Base-by-base conservation (phyloP, 2,888 invertebrate species). In the Melanchra persicariae region DNA sequence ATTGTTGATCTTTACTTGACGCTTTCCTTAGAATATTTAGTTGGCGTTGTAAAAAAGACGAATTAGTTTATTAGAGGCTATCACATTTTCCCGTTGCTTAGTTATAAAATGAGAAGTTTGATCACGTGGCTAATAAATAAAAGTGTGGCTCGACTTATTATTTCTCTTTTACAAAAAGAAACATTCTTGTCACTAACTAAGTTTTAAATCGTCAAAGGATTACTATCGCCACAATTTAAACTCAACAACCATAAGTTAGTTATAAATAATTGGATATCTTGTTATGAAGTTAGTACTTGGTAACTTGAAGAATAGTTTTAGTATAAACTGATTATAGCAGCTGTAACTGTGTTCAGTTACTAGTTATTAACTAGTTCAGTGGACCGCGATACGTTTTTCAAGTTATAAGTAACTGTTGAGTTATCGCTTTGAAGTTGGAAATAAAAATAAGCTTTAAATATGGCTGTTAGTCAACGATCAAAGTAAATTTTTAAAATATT, bases 261-360 rank as follows among this genome's bases (percentile, higher is more conserved):
- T 73, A 66, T 61, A 73, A 77, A 67, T 80, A 80, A 81, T 81
- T 80, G 78, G 82, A 68, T 73, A 70, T 49, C 82, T 77, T 70
- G 70, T 77, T 74, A 63, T 15, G 24, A 75, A 75, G 78, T 75
- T 75, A 49, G 22, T 34, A 43, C 58, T 75, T 2, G 15, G 30
- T 37, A 59, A 63, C 72, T 78, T 45, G 58, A 63, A 77, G 75
- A 75, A 75, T 71, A 63, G 78, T 63, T 70, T 40, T 34, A 77
- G 26, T 65, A 47, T 57, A 57, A 62, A 66, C 57, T 58, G 49
- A 79, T 79, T 73, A 66, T 54, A 62, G 22, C 47, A 40, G 40
- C 15, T 58, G 37, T 74, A 61, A 74, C 60, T 60, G 19, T 58
- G 22, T 40, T 22, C 15, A 47, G 47, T 58, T 74, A 59, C 34